These are phyloP conservation scores for Melanotaenia trifasciata DNA, from an alignment of 2,797 vertebrate genomes.

Conservation along the genomic window DNA sequence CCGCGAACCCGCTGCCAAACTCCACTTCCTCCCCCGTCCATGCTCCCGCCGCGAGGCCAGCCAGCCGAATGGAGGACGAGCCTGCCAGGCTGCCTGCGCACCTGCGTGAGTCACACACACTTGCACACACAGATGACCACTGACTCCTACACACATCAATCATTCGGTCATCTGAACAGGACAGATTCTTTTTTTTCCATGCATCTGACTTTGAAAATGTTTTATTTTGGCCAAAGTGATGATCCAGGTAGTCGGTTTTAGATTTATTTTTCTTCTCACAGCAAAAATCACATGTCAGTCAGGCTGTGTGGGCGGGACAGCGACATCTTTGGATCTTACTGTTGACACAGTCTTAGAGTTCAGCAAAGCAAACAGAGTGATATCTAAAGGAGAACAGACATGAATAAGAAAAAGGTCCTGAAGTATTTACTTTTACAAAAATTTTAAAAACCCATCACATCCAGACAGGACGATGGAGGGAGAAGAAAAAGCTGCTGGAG, in stretches of 20 bases:
- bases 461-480: not conserved
- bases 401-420: slow-evolving; percentile 15
- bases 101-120: slow-evolving; percentile 91
- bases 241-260: no score
- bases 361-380: slow-evolving; percentile 4
- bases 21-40: slow-evolving; percentile 93
- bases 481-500: no score
- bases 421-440: not conserved
- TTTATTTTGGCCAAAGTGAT: slow-evolving; percentile 6
- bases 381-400: slow-evolving; percentile 13
- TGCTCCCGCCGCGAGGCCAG: slow-evolving; percentile 89
- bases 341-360: slow-evolving; percentile 13
- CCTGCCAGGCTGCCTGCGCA: slow-evolving; percentile 91
- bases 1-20: slow-evolving; percentile 91
- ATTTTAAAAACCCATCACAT: not conserved
- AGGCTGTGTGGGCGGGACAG: not conserved
- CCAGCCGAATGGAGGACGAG: slow-evolving; percentile 95
- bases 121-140: slow-evolving; percentile 36
- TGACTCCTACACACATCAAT: slow-evolving; percentile 48
- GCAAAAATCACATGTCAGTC: slow-evolving; percentile 10
- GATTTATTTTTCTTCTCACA: no score
- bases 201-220: slow-evolving; percentile 17
- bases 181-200: slow-evolving; percentile 19
- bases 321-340: slow-evolving; percentile 1
- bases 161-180: slow-evolving; percentile 30